phyloP scores from a whole-genome alignment of 2,797 vertebrate genomes.

The Xyrichtys novacula region DNA sequence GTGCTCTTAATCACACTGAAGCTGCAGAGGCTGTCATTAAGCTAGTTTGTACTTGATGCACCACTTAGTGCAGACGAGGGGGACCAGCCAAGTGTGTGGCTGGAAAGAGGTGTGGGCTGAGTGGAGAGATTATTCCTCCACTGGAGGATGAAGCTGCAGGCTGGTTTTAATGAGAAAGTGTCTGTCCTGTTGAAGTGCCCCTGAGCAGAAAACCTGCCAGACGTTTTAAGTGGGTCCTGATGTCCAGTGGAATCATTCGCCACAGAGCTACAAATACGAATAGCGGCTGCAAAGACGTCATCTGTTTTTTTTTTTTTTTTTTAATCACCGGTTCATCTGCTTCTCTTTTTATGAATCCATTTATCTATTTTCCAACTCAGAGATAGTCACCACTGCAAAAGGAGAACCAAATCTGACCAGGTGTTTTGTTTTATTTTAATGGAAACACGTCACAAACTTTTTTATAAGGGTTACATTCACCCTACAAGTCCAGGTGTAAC shows the following conservation, averaged over 20 bases:
- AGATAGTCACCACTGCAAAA: not conserved
- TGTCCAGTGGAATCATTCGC: not conserved
- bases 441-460: too few relatives aligned
- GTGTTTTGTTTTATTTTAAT: too few relatives aligned
- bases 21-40: conserved; percentile 31
- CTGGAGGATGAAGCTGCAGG: conserved; percentile 3
- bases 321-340: too few relatives aligned
- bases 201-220: not conserved
- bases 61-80: conserved; percentile 9
- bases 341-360: too few relatives aligned
- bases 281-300: not conserved
- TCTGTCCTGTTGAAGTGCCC: conserved; percentile 6
- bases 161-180: conserved; percentile 7
- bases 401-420: too few relatives aligned
- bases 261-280: not conserved
- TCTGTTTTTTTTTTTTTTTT: not conserved
- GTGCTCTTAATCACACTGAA: conserved; percentile 16
- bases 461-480: too few relatives aligned
- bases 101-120: conserved; percentile 20
- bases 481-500: too few relatives aligned
- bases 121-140: not conserved
- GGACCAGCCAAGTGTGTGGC: conserved; percentile 3
- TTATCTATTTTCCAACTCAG: not conserved
- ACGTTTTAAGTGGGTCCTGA: not conserved
- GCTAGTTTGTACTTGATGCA: conserved; percentile 25